Conservation (phyloP, 2,888 invertebrate species). For the Calliopum simillimum region DNA sequence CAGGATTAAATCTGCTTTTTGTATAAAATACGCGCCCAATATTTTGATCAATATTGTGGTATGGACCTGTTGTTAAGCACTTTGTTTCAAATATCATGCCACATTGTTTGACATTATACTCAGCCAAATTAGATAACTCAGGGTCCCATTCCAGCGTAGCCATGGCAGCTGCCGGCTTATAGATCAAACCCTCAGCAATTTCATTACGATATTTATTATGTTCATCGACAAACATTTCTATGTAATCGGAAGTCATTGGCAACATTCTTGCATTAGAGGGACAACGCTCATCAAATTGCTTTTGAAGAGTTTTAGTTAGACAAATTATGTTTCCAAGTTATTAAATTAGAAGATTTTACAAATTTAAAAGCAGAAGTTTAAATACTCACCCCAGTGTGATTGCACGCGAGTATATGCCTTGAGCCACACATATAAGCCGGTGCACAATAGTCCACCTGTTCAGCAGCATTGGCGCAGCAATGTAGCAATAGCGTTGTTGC, state of each 20-base stretch:
- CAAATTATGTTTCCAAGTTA: no score
- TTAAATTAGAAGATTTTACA: no score
- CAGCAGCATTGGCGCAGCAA: no score
- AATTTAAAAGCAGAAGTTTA: no score
- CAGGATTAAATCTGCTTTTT: conserved; percentile 32
- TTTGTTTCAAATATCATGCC: conserved; percentile 40
- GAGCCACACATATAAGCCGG: no score
- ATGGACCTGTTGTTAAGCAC: conserved; percentile 26
- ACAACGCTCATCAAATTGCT: no score
- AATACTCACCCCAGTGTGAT: no score
- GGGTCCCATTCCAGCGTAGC: conserved; percentile 56
- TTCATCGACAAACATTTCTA: conserved; percentile 25
- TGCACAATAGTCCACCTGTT: no score
- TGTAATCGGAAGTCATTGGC: conserved; percentile 26
- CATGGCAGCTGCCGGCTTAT: conserved; percentile 47
- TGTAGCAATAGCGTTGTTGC: no score
- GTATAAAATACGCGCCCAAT: conserved; percentile 26
- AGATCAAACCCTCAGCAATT: conserved; percentile 28
- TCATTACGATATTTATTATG: conserved; percentile 33
- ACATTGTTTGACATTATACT: conserved; percentile 54
- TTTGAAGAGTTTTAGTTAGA: no score
- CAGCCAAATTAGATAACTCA: conserved; percentile 54
- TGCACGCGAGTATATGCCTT: no score
- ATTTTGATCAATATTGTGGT: conserved; percentile 33
- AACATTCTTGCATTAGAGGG: neutral